These are phyloP conservation scores for Amiota mariae DNA, from an alignment of 2,888 invertebrate genomes.

Conservation along the genomic window DNA sequence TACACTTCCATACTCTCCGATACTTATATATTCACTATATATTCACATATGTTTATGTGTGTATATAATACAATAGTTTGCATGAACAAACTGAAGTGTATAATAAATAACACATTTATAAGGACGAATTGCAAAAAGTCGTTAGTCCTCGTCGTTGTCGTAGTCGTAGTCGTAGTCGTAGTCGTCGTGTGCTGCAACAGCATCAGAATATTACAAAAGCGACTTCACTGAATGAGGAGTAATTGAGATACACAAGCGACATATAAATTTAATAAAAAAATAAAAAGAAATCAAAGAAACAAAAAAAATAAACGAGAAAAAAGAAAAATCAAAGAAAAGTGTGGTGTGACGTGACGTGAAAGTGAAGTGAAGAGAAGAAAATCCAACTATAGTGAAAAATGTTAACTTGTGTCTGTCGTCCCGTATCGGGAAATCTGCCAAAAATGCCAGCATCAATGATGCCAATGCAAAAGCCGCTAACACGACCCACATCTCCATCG, in stretches of 20 bases:
- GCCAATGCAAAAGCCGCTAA: conserved; percentile 63
- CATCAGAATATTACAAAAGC: background rate
- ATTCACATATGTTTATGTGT: no score
- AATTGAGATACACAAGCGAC: background rate
- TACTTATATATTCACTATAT: background rate
- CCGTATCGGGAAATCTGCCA: conserved; percentile 73
- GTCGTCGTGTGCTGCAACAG: background rate
- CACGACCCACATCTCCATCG: conserved; percentile 27
- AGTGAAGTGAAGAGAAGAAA: conserved; percentile 19
- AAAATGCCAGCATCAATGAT: conserved; percentile 71
- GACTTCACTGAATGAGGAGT: background rate
- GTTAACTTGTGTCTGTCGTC: conserved; percentile 74
- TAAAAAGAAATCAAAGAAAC: conserved; percentile 32
- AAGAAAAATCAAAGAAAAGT: background rate
- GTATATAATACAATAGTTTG: background rate
- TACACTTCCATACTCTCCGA: background rate
- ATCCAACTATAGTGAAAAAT: conserved; percentile 50
- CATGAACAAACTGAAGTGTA: conserved; percentile 22
- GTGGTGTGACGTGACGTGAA: no score
- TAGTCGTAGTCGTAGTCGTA: no score
- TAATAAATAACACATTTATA: conserved; percentile 27
- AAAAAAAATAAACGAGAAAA: background rate
- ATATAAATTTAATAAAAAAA: conserved; percentile 21
- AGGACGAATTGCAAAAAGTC: conserved; percentile 20
- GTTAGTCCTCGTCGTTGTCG: conserved; percentile 1